Base-by-base conservation (phyloP, 2,888 invertebrate species). In the Spialia ferax region DNA sequence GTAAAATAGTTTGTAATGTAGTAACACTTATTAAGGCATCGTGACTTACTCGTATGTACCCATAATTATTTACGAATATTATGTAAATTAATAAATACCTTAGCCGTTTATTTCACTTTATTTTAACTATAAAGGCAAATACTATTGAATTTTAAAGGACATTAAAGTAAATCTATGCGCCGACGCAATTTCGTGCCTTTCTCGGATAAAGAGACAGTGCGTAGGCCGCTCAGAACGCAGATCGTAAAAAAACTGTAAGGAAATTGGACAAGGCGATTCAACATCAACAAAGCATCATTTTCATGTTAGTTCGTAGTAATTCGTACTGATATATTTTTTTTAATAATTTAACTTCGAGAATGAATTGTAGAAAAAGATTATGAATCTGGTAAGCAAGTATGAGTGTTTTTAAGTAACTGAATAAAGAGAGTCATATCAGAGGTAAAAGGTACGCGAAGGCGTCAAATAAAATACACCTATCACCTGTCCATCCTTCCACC, bases 181-280 rank as follows among this genome's bases (percentile, higher is more conserved):
- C 75, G 78, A 81, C 82, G 86, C 82, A 79, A 80, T 79, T 79
- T 79, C 79, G 79, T 79, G 80, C 81, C 83, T 82, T 82, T 79
- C 76, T 76, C 69, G 81, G 80, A 73, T 77, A 75, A 75, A 82
- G 77, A 77, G 71, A 69, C 72, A 72, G 60, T 78, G 89, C 86
- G 91, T 91, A 83, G 91, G 91, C 73, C 68, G 80, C 69, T 73
- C 73, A 70, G 69, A 74, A 78, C 77, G 70, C 72, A 78, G 75
- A 68, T 69, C 45, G n/a, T 63, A 23, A 11, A 1, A 52, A 52
- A 23, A 0, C n/a, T n/a, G n/a, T n/a, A n/a, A n/a, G n/a, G n/a
- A 1, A 52, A 22, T 22, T 52, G 52, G 52, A 42, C 15, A 42
- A 15, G 15, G 7, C 50, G n/a, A n/a, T n/a, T n/a, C n/a, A n/a